Evolutionary conservation across 2,113 vertebrate species (phyloP), one percentile per base, ranked within the genome.

Genomic region (Colistium nudipinnis): DNA sequence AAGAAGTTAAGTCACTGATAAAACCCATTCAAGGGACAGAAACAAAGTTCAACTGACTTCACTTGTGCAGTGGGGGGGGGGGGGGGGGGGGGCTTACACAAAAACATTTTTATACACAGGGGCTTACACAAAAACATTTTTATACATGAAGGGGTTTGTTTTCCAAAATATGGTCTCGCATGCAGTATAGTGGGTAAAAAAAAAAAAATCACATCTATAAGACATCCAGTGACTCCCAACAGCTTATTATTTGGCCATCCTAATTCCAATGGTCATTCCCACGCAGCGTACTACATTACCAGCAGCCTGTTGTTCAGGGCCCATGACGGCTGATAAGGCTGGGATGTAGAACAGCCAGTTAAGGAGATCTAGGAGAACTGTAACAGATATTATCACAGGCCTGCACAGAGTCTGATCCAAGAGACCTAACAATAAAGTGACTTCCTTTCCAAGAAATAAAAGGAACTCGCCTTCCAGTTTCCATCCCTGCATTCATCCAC

Each of bases 31-130:
- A 68, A n/a, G n/a, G n/a, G 68, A 67, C 51, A 30, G 83, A 89
- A 84, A 79, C 88, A 91, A 91, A 92, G 91, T 90, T 91, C 92
- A 91, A 71, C 68, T 54, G 62, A 53, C 65, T 81, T 30, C 39
- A 31, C 69, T 53, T 35, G 69, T 41, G 57, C 16, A n/a, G 11
- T 6, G 39, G 3, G 39, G 45, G 13, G 47, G 20, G 47, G 7
- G 13, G 25, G 47, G 25, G 47, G 47, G 59, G 19, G 35, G 57
- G 36, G 14, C 20, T 41, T 38, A 16, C 17, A 28, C 30, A 28
- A 22, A n/a, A n/a, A n/a, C n/a, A n/a, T n/a, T n/a, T n/a, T n/a
- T n/a, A n/a, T n/a, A n/a, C n/a, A n/a, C n/a, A n/a, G 35, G 57
- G 36, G 14, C 20, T 41, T 38, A 16, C 17, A 28, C 30, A 28